Conservation (phyloP, 1,140 invertebrate genomes). For the Marisa cornuarietis region DNA sequence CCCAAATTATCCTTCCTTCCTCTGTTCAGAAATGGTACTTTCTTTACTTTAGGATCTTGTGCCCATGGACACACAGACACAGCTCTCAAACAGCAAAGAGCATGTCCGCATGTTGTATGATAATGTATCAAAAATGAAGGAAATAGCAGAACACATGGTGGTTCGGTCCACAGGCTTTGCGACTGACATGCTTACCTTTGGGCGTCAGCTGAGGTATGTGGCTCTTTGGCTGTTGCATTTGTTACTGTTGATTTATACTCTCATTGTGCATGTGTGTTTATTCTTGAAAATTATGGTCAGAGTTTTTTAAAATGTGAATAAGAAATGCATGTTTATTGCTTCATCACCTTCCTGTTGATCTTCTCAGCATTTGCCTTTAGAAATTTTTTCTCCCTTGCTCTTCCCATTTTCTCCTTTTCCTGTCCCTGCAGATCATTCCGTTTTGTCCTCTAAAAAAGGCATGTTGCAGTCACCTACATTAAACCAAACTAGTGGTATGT, state of each 20-base stretch:
- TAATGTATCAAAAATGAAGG: constrained; percentile 71
- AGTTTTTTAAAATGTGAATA: not conserved
- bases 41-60: constrained; percentile 70
- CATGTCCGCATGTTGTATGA: constrained; percentile 71
- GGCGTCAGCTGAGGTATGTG: constrained; percentile 59
- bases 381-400: too few species aligned
- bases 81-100: constrained; percentile 73
- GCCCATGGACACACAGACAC: constrained; percentile 72
- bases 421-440: too few species aligned
- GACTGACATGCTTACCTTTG: constrained; percentile 69
- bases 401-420: too few species aligned
- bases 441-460: too few species aligned
- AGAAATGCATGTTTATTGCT: too few species aligned
- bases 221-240: not conserved
- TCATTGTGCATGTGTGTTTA: not conserved
- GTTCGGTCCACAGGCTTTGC: constrained; percentile 71
- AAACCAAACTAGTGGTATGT: too few species aligned
- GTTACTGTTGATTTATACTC: not conserved
- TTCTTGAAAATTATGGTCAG: not conserved
- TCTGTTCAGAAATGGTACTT: too few species aligned
- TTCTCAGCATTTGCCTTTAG: too few species aligned
- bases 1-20: too few species aligned
- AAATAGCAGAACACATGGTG: constrained; percentile 72
- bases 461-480: too few species aligned
- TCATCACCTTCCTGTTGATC: too few species aligned